Base-by-base conservation (phyloP, 1,140 invertebrate genomes). In the Micrasema minimum region DNA sequence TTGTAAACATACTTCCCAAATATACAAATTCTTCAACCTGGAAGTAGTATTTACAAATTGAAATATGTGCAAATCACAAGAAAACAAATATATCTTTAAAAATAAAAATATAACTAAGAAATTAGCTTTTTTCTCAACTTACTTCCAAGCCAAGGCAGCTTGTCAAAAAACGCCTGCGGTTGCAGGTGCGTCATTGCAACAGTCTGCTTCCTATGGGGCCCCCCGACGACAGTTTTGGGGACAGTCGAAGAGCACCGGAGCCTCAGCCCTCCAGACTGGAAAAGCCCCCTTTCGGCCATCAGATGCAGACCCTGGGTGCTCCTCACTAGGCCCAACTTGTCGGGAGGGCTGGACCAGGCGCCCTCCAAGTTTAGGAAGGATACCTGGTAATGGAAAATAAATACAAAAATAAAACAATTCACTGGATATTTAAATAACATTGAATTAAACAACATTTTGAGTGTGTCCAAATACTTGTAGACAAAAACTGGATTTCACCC, bases 331-430 rank as follows among this genome's bases (percentile, higher is more conserved):
- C 73, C 73, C n/a, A 38, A 67, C 1, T 46, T 14, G 22, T 72
- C 69, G 6, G 57, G 35, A 7, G 45, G 14, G 37, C 61, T 72
- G 23, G 64, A 66, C 73, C 73, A 75, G 20, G 66, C 66, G 4
- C 73, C 73, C n/a, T 72, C 69, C 14, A 75, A 7, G 35, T 64
- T 68, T 18, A 75, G 55, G 38, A 75, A 75, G 6, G 73, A 75
- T 5, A 66, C 73, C 73, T 75, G 22, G 20, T 11, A 66, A 26
- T 31, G 7, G 7, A 31, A 31, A 31, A n/a, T 4, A 31, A 31
- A 7, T 31, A 31, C 26, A 4, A 4, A 31, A 31, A 31, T 31
- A 31, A 31, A 4, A 7, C 26, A 7, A 31, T 31, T 31, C 7
- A 31, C 26, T 31, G n/a, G n/a, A n/a, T n/a, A n/a, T n/a, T n/a